Base-by-base conservation (phyloP, 2,797 vertebrate genomes). In the Spondyliosoma cantharus region DNA sequence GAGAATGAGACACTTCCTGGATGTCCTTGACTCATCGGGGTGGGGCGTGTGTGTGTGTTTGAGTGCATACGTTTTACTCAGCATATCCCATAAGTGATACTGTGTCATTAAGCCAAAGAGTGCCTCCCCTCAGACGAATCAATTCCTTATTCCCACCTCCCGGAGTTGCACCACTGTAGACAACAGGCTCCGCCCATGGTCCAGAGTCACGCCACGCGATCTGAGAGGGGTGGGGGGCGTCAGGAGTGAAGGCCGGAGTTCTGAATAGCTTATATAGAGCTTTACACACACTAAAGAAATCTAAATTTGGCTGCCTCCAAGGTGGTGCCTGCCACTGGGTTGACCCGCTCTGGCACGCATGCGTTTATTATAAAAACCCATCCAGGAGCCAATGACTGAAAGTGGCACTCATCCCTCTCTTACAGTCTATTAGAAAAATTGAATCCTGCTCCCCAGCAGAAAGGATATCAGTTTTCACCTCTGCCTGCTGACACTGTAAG, bases 21-120 rank as follows among this genome's bases (percentile, higher is more conserved):
- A 87, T 2, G 83, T 80, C 90, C 87, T 93, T 94, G 90, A 91
- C 83, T 93, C 90, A 88, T 79, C 57, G 32, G 15, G 24, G 69
- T 5, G 19, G 61, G 22, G 46, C 54, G 24, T 61, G 22, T 67
- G 14, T 67, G 14, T 59, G 43, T 63, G 17, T 52, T 24, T 68
- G 59, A 56, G 32, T 52, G 52, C 17, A 5, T 45, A 19, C 20
- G 52, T 48, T 67, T 45, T 62, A 37, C 32, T 52, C 32, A 66
- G 57, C 32, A 71, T 46, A 74, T 58, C 56, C 24, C 22, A 49
- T 65, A 43, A 87, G 50, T 76, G 53, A 78, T 25, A 49, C 50
- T 22, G 71, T 72, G 62, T 43, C 50, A 61, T 74, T 82, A 83
- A 82, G 71, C 54, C 59, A 75, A 81, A 68, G 25, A 62, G 24